Percentiles rank a stretch among this genome's conserved stretches.
Conservation (phyloP, 2,113 vertebrate species). For the Solea senegalensis region DNA sequence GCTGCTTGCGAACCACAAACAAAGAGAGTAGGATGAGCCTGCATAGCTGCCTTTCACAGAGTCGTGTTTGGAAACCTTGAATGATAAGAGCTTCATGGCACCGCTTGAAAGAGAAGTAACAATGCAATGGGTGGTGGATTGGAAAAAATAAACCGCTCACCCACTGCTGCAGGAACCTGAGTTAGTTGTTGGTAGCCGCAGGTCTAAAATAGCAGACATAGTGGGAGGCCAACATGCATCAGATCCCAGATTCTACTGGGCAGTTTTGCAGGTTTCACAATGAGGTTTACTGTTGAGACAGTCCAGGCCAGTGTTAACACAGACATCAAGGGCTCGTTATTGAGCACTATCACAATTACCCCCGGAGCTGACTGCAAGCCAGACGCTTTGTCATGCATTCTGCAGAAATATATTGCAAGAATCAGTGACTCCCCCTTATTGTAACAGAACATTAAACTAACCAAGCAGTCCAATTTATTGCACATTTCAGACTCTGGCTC, state of each 20-base stretch:
- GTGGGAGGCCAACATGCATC: constrained; percentile 25
- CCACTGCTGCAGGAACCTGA: constrained; percentile 23
- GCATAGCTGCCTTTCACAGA: constrained; percentile 11
- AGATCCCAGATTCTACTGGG: constrained; percentile 25
- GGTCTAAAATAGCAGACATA: constrained; percentile 34
- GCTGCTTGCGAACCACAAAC: constrained; percentile 49
- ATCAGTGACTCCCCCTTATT: neutral
- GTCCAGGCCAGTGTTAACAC: constrained; percentile 22
- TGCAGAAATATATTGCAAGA: constrained; percentile 8
- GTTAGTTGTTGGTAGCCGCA: constrained; percentile 14
- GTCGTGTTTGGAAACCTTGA: constrained; percentile 27
- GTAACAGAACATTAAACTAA: neutral
- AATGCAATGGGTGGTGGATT: constrained; percentile 15
- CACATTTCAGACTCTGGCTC: neutral
- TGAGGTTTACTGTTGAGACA: constrained; percentile 32
- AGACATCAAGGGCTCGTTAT: neutral
- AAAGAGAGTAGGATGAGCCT: constrained; percentile 15
- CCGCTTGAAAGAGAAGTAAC: constrained; percentile 30
- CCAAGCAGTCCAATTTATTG: neutral
- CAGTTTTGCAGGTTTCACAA: constrained; percentile 16
- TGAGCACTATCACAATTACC: constrained; percentile 7
- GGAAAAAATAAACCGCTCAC: constrained; percentile 18
- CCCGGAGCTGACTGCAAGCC: constrained; percentile 9
- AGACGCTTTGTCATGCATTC: constrained; percentile 3
- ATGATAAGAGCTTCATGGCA: constrained; percentile 36